Percentiles rank a stretch among this genome's conserved stretches.
Evolutionary conservation across 2,113 vertebrate species (phyloP).

Genomic region (Cebidichthys violaceus): DNA sequence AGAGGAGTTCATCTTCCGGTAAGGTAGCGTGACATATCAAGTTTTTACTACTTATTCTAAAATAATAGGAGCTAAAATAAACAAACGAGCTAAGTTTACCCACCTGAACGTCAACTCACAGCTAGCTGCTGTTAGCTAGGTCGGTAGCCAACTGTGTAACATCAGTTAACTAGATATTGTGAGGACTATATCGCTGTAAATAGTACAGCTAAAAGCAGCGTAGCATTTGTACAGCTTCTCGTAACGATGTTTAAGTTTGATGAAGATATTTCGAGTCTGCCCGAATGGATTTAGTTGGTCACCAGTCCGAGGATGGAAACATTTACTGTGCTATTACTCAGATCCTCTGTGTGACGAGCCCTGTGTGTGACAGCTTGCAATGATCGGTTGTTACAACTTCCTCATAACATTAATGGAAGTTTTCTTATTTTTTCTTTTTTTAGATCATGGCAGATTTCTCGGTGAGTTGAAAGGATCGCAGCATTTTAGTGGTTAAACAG

Average conservation of each 20-base stretch:
- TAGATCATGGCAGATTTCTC: conserved; percentile 87
- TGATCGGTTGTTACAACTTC: not conserved
- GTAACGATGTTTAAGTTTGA: not conserved
- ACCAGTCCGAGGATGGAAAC: conserved; percentile 62
- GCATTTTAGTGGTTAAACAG: not conserved
- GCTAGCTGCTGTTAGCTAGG: conserved; percentile 56
- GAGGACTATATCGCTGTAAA: too few species aligned
- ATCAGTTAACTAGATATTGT: conserved; percentile 12
- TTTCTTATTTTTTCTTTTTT: conserved; percentile 23
- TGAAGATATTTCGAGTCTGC: not conserved
- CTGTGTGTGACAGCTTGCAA: conserved; percentile 43
- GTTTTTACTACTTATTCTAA: not conserved
- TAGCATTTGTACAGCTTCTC: not conserved
- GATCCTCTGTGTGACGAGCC: conserved; percentile 37
- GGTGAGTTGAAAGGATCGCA: conserved; percentile 73
- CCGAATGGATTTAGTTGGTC: conserved; percentile 32
- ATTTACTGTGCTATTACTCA: conserved; percentile 61
- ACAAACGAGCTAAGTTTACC: conserved; percentile 38
- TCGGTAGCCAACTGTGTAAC: conserved; percentile 55
- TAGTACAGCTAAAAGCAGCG: not conserved
- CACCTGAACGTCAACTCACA: conserved; percentile 19
- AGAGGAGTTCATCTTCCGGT: conserved; percentile 35
- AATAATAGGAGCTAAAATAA: conserved; percentile 25
- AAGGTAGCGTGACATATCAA: conserved; percentile 41
- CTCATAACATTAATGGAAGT: conserved; percentile 30